Conservation (phyloP, 2,797 vertebrate genomes). For the Rhinoraja longicauda region DNA sequence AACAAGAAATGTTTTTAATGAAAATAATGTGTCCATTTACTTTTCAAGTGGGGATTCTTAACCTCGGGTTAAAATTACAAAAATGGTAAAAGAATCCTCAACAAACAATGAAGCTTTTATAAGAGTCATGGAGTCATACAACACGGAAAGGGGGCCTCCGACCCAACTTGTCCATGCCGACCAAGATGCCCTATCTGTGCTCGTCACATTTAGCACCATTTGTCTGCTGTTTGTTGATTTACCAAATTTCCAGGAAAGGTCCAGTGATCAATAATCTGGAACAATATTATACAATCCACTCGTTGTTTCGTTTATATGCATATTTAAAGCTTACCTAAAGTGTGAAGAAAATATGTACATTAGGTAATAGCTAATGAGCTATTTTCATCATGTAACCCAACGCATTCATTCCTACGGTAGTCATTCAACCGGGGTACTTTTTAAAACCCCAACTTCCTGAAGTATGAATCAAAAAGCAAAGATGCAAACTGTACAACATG, state of each 20-base stretch:
- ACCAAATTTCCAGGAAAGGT: not conserved
- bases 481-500: not conserved
- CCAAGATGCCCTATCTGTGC: no score
- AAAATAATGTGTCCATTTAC: not conserved
- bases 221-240: not conserved
- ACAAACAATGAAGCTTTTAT: not conserved
- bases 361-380: not conserved
- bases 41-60: not conserved
- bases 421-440: not conserved
- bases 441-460: not conserved
- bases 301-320: not conserved
- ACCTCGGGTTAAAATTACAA: not conserved
- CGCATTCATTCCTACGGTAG: not conserved
- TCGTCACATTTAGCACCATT: not conserved
- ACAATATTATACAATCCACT: not conserved
- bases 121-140: no score
- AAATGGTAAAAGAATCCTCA: not conserved
- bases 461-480: not conserved
- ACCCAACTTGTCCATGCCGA: no score
- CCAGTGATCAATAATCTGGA: not conserved
- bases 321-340: not conserved
- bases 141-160: no score
- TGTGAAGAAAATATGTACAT: not conserved
- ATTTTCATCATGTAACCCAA: not conserved
- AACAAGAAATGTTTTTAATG: not conserved